phyloP scores from a whole-genome alignment of 2,888 invertebrate species.

The Cyclophora punctaria region DNA sequence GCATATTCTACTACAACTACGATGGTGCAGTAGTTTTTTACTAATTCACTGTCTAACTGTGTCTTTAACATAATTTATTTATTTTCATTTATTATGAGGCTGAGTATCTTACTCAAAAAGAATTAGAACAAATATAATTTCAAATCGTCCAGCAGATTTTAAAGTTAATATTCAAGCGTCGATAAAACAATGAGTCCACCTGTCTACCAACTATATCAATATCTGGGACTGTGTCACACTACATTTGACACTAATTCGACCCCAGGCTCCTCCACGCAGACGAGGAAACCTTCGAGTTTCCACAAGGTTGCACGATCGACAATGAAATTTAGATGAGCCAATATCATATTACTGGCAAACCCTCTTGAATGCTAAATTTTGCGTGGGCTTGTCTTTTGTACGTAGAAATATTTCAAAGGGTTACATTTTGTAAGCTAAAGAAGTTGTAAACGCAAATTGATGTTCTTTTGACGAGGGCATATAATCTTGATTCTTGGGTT shows the following conservation, averaged over 20 bases:
- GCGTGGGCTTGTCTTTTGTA: constrained; percentile 10
- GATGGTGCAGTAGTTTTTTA: too few relatives aligned
- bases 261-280: neutral
- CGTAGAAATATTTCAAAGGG: constrained; percentile 8
- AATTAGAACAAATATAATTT: too few relatives aligned
- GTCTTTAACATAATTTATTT: too few relatives aligned
- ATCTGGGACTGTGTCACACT: constrained; percentile 9
- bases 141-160: too few relatives aligned
- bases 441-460: constrained; percentile 11
- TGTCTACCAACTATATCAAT: too few relatives aligned
- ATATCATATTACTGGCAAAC: constrained; percentile 11
- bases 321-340: constrained; percentile 16
- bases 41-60: too few relatives aligned
- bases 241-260: constrained; percentile 33
- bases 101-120: too few relatives aligned
- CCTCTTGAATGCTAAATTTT: constrained; percentile 16
- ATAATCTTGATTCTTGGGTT: too few relatives aligned
- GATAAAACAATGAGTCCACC: too few relatives aligned
- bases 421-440: constrained; percentile 2
- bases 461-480: neutral
- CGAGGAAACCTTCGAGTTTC: constrained; percentile 10
- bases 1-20: too few relatives aligned
- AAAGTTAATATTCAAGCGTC: too few relatives aligned
- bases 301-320: constrained; percentile 9
- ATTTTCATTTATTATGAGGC: too few relatives aligned